Percentiles rank a stretch among this genome's conserved stretches.
phyloP scores from a whole-genome alignment of 2,888 invertebrate species.

The Halictus quadricinctus region DNA sequence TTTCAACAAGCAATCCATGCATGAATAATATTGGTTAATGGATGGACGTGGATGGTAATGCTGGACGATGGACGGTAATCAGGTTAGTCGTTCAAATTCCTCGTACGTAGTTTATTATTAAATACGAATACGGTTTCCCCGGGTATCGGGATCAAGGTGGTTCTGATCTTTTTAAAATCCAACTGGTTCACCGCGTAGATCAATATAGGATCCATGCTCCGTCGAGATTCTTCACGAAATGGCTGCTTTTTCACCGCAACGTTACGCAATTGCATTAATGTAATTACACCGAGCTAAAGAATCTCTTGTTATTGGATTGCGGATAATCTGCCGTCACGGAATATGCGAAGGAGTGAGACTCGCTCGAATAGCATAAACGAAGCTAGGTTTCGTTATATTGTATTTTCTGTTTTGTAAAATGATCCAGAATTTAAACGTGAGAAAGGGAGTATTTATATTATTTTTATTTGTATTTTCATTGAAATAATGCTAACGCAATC shows the following conservation, averaged over 20 bases:
- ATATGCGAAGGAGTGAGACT: not conserved
- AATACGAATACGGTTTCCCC: constrained; percentile 48
- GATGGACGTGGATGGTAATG: constrained; percentile 23
- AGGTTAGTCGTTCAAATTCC: constrained; percentile 51
- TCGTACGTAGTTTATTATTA: constrained; percentile 42
- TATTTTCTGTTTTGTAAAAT: not conserved
- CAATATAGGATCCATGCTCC: not conserved
- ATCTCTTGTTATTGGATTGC: not conserved
- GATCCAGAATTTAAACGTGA: not conserved
- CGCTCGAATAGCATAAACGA: not conserved
- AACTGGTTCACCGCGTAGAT: not conserved
- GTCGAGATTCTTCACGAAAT: not conserved
- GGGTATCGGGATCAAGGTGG: constrained; percentile 47
- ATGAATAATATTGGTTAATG: constrained; percentile 28
- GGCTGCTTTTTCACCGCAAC: not conserved
- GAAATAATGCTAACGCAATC: too few species aligned
- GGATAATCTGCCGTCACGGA: not conserved
- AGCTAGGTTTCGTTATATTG: not conserved
- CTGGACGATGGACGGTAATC: constrained; percentile 44
- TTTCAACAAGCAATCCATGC: constrained; percentile 41
- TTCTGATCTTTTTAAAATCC: constrained; percentile 13
- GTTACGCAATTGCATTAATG: not conserved
- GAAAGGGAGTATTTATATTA: not conserved
- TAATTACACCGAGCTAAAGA: not conserved
- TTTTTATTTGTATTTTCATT: too few species aligned